Evolutionary conservation across 2,888 invertebrate species (phyloP).

Genomic region (Sminthurides aquaticus): DNA sequence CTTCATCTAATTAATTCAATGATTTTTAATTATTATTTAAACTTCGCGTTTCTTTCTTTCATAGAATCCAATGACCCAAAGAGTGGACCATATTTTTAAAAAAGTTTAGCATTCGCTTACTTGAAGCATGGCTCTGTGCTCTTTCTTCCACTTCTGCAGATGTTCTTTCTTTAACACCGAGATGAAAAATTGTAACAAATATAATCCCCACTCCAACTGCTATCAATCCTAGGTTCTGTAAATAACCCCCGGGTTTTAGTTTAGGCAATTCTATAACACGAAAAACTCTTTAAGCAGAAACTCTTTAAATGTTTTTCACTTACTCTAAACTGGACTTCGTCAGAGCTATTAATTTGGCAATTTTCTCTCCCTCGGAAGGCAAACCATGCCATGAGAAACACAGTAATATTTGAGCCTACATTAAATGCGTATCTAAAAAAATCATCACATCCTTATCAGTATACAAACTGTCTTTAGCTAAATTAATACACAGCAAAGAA

Average conservation of each 20-base stretch:
- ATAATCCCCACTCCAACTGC: slow-evolving; percentile 59
- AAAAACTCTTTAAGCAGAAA: too few species aligned
- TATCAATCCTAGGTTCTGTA: slow-evolving; percentile 57
- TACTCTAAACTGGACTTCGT: slow-evolving; percentile 59
- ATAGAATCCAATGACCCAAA: neutral
- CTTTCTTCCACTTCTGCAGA: neutral
- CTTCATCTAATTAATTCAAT: slow-evolving; percentile 1
- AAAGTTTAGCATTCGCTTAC: neutral
- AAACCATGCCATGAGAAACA: slow-evolving; percentile 71
- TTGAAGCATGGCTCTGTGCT: neutral
- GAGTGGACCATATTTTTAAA: neutral
- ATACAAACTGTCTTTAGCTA: neutral
- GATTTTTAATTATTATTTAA: too few species aligned
- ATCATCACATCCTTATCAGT: neutral
- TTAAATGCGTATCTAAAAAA: slow-evolving; percentile 71
- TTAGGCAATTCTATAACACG: neutral
- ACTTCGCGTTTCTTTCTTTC: too few species aligned
- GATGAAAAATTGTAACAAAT: slow-evolving; percentile 65
- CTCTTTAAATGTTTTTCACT: too few species aligned
- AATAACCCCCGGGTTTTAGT: neutral
- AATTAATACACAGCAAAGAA: neutral
- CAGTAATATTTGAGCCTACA: slow-evolving; percentile 74
- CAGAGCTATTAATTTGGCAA: slow-evolving; percentile 58
- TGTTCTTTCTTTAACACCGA: slow-evolving; percentile 56
- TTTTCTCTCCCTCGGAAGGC: slow-evolving; percentile 58